Conservation (phyloP, 2,888 invertebrate genomes). For the Synergus gifuensis region DNA sequence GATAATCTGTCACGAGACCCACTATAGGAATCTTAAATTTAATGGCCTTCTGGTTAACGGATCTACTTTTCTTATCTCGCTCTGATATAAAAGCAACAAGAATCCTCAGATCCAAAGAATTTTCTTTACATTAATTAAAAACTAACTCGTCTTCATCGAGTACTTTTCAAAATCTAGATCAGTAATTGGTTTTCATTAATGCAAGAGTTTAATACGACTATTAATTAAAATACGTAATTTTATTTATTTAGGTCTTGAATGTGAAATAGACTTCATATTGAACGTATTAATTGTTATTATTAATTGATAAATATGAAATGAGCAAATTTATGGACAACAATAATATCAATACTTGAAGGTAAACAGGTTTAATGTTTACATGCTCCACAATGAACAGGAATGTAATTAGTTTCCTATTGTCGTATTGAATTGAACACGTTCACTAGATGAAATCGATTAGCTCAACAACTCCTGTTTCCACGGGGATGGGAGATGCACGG, state of each 20-base stretch:
- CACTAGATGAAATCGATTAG: constrained; percentile 54
- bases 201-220: neutral
- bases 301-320: too few relatives aligned
- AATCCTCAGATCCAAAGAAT: neutral
- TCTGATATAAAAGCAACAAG: constrained; percentile 24
- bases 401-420: constrained; percentile 40
- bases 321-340: neutral
- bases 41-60: constrained; percentile 37
- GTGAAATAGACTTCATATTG: neutral
- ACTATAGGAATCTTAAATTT: constrained; percentile 37
- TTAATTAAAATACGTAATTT: neutral
- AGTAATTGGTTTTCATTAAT: neutral
- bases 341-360: constrained; percentile 2
- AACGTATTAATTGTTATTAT: too few relatives aligned
- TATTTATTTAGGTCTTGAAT: neutral
- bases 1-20: constrained; percentile 42
- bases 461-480: constrained; percentile 45
- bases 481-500: constrained; percentile 48
- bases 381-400: neutral
- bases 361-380: neutral
- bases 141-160: neutral
- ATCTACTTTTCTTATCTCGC: constrained; percentile 25
- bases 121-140: constrained; percentile 11
- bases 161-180: neutral
- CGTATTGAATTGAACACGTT: constrained; percentile 24